phyloP scores from a whole-genome alignment of 2,797 vertebrate species.

The Semotilus atromaculatus region DNA sequence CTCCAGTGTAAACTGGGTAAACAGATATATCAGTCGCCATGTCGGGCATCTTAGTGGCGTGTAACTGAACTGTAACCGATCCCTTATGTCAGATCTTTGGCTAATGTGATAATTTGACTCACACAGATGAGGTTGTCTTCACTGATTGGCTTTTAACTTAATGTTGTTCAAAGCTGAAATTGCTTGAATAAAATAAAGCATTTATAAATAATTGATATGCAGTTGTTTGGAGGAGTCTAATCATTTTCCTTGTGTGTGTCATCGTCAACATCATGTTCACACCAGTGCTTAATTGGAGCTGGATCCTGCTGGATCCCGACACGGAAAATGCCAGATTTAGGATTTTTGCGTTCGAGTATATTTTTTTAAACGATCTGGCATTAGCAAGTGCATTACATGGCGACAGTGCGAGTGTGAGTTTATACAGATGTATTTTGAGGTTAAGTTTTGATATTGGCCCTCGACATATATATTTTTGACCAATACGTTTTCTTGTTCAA shows the following conservation, averaged over 20 bases:
- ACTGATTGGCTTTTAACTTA: not conserved
- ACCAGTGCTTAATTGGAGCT: too few species aligned
- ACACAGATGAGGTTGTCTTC: not conserved
- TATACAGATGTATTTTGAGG: too few species aligned
- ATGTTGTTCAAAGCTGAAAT: conserved; percentile 8
- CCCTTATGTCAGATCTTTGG: conserved; percentile 7
- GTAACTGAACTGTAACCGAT: conserved; percentile 26
- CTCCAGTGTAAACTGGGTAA: conserved; percentile 29
- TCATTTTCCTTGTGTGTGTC: not conserved
- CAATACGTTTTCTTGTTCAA: too few species aligned
- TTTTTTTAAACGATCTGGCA: too few species aligned
- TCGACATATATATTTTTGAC: too few species aligned
- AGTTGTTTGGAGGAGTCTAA: conserved; percentile 1
- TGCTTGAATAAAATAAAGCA: conserved; percentile 8
- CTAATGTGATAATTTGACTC: conserved; percentile 30
- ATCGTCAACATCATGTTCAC: not conserved
- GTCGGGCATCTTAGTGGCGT: not conserved
- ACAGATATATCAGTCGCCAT: conserved; percentile 20
- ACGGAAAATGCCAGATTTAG: too few species aligned
- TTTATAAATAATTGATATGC: conserved; percentile 27
- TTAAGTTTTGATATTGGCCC: too few species aligned
- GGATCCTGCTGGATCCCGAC: too few species aligned
- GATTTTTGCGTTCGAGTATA: too few species aligned
- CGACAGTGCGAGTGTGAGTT: too few species aligned
- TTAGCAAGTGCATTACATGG: too few species aligned